phyloP scores from a whole-genome alignment of 1,140 invertebrate species.

The Phocides pigmalion region DNA sequence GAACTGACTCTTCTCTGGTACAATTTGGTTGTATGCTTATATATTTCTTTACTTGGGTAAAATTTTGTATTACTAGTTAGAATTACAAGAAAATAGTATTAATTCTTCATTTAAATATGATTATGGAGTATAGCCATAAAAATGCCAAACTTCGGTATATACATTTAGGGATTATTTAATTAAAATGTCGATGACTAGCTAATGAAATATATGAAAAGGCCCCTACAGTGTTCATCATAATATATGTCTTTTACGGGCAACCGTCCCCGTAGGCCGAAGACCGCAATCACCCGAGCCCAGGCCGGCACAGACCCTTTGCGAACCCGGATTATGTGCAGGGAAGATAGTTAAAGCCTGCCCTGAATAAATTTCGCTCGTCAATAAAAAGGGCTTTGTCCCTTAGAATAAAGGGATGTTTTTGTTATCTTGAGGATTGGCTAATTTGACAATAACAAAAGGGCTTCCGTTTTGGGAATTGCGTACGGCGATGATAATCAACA shows the following conservation, averaged over 20 bases:
- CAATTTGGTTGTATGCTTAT: no score
- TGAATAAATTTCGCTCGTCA: slow-evolving; percentile 77
- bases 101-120: no score
- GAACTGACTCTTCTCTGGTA: no score
- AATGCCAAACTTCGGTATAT: no score
- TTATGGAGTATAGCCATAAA: no score
- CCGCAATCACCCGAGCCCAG: slow-evolving; percentile 49
- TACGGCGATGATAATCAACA: slow-evolving; percentile 68
- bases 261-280: slow-evolving; percentile 45
- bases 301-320: slow-evolving; percentile 39
- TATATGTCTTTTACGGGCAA: slow-evolving; percentile 21
- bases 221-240: slow-evolving; percentile 8
- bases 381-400: slow-evolving; percentile 78
- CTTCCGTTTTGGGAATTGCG: slow-evolving; percentile 72
- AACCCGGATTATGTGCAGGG: slow-evolving; percentile 67
- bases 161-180: no score
- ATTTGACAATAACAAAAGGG: slow-evolving; percentile 83
- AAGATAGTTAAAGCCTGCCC: slow-evolving; percentile 80
- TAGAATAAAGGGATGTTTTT: slow-evolving; percentile 80
- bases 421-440: slow-evolving; percentile 83
- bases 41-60: no score
- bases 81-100: no score
- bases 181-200: not conserved
- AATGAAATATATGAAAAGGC: slow-evolving; percentile 12
- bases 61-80: no score